These are phyloP conservation scores for Bombus superbus DNA, from an alignment of 1,140 invertebrate genomes.

Conservation along the genomic window DNA sequence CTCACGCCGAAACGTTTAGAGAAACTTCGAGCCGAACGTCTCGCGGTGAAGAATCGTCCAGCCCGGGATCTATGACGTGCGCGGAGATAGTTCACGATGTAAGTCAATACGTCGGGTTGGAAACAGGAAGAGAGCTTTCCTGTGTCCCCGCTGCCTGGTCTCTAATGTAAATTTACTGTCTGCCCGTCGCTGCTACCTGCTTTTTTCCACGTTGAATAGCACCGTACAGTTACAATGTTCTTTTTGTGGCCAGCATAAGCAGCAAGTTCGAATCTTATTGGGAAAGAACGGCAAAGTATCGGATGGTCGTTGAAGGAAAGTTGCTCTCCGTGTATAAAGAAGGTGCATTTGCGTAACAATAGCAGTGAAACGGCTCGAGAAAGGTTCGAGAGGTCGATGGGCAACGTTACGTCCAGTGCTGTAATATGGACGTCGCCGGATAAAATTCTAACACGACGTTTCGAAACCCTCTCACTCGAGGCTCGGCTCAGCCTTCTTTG, in stretches of 20 bases:
- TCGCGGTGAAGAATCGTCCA: neutral
- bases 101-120: slow-evolving; percentile 48
- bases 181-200: slow-evolving; percentile 65
- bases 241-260: neutral
- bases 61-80: neutral
- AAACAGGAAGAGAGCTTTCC: slow-evolving; percentile 70
- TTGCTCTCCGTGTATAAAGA: neutral
- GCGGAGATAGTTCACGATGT: slow-evolving; percentile 2
- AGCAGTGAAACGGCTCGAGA: neutral
- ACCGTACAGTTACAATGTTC: neutral
- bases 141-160: slow-evolving; percentile 67
- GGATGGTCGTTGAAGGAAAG: neutral
- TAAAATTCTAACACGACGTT: slow-evolving; percentile 1
- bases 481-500: neutral
- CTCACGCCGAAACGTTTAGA: neutral
- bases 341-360: neutral
- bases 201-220: slow-evolving; percentile 61
- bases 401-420: neutral
- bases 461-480: neutral
- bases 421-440: neutral
- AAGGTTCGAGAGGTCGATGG: neutral
- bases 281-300: neutral
- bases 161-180: slow-evolving; percentile 77
- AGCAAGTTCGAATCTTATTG: neutral
- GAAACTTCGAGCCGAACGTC: neutral